These are phyloP conservation scores for Anthonomus grandis DNA, from an alignment of 1,140 invertebrate species.

Conservation along the genomic window DNA sequence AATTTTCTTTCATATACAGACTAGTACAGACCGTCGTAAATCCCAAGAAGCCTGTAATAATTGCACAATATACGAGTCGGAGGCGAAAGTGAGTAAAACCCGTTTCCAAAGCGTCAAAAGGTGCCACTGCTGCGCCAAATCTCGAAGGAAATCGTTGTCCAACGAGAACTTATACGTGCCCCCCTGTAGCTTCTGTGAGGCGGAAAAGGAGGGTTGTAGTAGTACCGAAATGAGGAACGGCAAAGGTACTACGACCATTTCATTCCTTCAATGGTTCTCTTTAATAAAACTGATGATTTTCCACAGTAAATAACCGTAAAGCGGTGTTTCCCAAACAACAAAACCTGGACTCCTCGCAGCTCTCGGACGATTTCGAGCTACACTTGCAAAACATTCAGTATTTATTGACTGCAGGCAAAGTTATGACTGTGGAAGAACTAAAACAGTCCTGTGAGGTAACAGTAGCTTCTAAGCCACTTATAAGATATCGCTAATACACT, in stretches of 20 bases:
- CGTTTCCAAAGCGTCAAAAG: slow-evolving; percentile 36
- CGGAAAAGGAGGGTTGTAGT: slow-evolving; percentile 36
- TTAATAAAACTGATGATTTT: neutral
- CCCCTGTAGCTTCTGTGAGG: slow-evolving; percentile 43
- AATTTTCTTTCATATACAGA: slow-evolving; percentile 5
- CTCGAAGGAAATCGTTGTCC: slow-evolving; percentile 53
- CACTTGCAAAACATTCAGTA: slow-evolving; percentile 68
- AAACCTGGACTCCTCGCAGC: slow-evolving; percentile 41
- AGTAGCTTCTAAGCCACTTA: no score
- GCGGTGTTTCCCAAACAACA: slow-evolving; percentile 45
- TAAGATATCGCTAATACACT: no score
- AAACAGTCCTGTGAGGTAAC: slow-evolving; percentile 43
- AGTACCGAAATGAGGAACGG: slow-evolving; percentile 32
- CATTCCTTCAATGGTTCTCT: neutral
- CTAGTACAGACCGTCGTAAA: slow-evolving; percentile 33
- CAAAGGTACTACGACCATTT: no score
- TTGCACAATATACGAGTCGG: slow-evolving; percentile 45
- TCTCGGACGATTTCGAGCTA: slow-evolving; percentile 61
- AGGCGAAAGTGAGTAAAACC: slow-evolving; percentile 36
- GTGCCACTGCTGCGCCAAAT: slow-evolving; percentile 41
- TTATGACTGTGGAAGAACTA: slow-evolving; percentile 48
- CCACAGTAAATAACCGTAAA: slow-evolving; percentile 22
- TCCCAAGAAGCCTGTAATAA: slow-evolving; percentile 44
- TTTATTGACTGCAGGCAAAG: slow-evolving; percentile 62
- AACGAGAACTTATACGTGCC: slow-evolving; percentile 55